Evolutionary conservation across 2,113 vertebrate species (phyloP), one percentile per base, ranked within the genome.

Genomic region (Jaculus jaculus): DNA sequence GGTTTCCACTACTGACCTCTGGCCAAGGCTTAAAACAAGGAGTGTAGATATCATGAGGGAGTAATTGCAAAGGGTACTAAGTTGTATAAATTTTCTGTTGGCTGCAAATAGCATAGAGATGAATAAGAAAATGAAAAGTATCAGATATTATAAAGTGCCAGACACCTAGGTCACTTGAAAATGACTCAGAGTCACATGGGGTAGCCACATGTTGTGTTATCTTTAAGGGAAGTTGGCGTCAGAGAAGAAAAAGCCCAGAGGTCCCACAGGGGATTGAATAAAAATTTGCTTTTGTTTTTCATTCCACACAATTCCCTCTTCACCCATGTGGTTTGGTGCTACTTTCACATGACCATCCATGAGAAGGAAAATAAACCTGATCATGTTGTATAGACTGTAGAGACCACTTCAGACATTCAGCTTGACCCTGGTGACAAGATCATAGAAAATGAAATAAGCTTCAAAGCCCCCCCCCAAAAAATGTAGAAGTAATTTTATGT

Each of bases 241-340:
- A 81, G 54, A 47, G 60, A 85, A 34, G 47, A 39, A 61, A 39
- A 54, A 75, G 37, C 15, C 47, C 17, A 82, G 51, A 1, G 23
- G 69, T 42, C 28, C 91, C 61, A 3, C 34, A 18, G 87, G 84
- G 71, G 15, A 32, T 4, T 51, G 77, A 90, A 32, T 65, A 81
- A 39, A 68, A 92, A 58, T 10, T 28, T 63, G 60, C 39, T 73
- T 95, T 84, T 90, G 69, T 63, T 87, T 61, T 81, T 83, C 42
- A 77, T 66, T 65, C 66, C 83, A 66, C 42, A 85, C 66, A 93
- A 86, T 81, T 84, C 89, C 54, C 60, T 81, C 61, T 75, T 80
- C 42, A 30, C 37, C 79, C 37, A 30, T 34, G 91, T 58, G 37
- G 61, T 47, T 92, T 51, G 42, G 32, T 42, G 39, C 37, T 85